Evolutionary conservation across 2,797 vertebrate species (phyloP).

Genomic region (Thaleichthys pacificus): DNA sequence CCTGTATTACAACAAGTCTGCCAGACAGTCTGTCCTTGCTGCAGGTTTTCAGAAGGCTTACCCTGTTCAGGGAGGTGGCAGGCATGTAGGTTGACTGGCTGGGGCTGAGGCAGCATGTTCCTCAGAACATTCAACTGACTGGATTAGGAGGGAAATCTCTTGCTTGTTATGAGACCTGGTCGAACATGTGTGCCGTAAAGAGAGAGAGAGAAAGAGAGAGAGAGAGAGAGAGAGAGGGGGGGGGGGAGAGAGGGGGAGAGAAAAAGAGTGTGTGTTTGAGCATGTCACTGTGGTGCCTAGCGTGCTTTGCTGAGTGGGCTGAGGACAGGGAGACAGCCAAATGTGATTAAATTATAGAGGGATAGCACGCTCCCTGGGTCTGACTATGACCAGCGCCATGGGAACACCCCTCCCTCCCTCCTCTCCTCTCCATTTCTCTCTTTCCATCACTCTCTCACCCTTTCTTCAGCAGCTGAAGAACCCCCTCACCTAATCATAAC

Average conservation of each 20-base stretch:
- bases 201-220: background rate
- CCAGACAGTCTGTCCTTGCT: background rate
- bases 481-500: slow-evolving; percentile 54
- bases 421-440: background rate
- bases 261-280: background rate
- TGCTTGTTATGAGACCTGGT: slow-evolving; percentile 54
- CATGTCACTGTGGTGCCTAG: slow-evolving; percentile 51
- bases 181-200: slow-evolving; percentile 28
- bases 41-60: background rate
- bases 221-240: too few relatives aligned
- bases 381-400: slow-evolving; percentile 61
- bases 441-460: slow-evolving; percentile 26
- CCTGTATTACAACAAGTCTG: background rate
- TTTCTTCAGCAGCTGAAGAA: slow-evolving; percentile 34
- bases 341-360: slow-evolving; percentile 80
- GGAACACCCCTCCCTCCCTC: slow-evolving; percentile 55
- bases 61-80: background rate
- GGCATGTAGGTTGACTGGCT: slow-evolving; percentile 21
- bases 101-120: slow-evolving; percentile 39
- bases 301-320: slow-evolving; percentile 63
- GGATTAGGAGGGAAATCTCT: slow-evolving; percentile 53
- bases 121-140: slow-evolving; percentile 45
- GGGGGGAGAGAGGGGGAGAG: background rate
- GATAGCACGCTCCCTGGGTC: slow-evolving; percentile 67
- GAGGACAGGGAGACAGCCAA: slow-evolving; percentile 68